Percentiles rank a stretch among this genome's conserved stretches.
phyloP scores from a whole-genome alignment of 2,888 invertebrate species.

The Brassicogethes aeneus region DNA sequence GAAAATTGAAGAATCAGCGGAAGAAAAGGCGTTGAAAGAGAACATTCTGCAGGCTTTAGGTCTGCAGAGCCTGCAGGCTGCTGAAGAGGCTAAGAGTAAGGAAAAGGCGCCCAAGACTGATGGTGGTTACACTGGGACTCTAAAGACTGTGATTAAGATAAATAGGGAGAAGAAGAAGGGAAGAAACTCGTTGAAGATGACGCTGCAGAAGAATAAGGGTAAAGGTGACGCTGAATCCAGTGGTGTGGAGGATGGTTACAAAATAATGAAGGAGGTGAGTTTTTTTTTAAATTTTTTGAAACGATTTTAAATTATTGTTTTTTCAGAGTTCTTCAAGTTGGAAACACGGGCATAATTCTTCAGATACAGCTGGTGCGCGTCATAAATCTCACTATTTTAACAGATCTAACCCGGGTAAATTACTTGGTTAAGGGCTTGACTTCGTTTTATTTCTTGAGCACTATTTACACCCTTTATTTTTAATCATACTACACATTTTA shows the following conservation, averaged over 20 bases:
- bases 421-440: conserved; percentile 41
- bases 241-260: conserved; percentile 47
- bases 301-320: conserved; percentile 10
- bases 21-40: conserved; percentile 48
- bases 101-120: conserved; percentile 22
- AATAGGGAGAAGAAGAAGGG: conserved; percentile 60
- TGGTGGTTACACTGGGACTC: conserved; percentile 61
- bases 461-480: background rate
- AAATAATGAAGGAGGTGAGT: conserved; percentile 53
- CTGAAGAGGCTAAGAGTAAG: conserved; percentile 52
- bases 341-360: conserved; percentile 38
- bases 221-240: conserved; percentile 24
- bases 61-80: conserved; percentile 63
- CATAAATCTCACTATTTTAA: conserved; percentile 70
- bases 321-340: conserved; percentile 40
- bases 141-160: conserved; percentile 77
- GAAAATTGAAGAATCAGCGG: conserved; percentile 20
- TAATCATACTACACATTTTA: background rate
- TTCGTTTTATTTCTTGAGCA: conserved; percentile 21
- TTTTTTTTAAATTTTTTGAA: conserved; percentile 5
- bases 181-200: conserved; percentile 66
- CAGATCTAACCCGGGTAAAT: conserved; percentile 53
- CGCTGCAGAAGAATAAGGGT: conserved; percentile 62
- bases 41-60: conserved; percentile 66
- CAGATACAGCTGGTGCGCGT: conserved; percentile 53